These are phyloP conservation scores for Drosophila paranaensis DNA, from an alignment of 2,888 invertebrate genomes.

Conservation along the genomic window DNA sequence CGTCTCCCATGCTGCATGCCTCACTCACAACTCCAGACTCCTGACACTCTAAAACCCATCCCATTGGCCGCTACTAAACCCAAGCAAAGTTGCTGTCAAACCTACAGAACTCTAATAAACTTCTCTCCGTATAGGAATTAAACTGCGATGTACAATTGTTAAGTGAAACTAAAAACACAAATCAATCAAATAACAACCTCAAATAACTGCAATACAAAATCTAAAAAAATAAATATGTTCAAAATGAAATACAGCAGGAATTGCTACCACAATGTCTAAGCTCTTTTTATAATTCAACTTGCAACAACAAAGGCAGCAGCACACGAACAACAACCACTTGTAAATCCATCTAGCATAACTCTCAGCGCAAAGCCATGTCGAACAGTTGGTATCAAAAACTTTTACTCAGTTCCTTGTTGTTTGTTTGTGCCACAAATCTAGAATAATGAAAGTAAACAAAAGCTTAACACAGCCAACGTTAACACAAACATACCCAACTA, in stretches of 20 bases:
- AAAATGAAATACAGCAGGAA: constrained; percentile 7
- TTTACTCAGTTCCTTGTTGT: constrained; percentile 52
- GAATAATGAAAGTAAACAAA: constrained; percentile 12
- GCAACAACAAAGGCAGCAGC: constrained; percentile 42
- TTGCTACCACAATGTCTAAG: constrained; percentile 42
- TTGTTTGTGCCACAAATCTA: constrained; percentile 42
- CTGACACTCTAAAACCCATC: constrained; percentile 1
- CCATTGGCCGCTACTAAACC: constrained; percentile 35
- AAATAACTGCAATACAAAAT: constrained; percentile 31
- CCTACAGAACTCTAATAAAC: constrained; percentile 56
- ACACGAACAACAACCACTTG: constrained; percentile 32
- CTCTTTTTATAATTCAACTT: constrained; percentile 67
- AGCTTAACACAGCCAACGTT: constrained; percentile 9
- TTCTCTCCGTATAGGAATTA: constrained; percentile 81
- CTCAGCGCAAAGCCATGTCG: constrained; percentile 50
- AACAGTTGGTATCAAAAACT: constrained; percentile 68
- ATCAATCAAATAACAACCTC: constrained; percentile 19
- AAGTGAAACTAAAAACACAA: constrained; percentile 69
- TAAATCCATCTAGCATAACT: constrained; percentile 49
- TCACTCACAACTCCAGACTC: constrained; percentile 7
- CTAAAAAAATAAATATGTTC: constrained; percentile 10
- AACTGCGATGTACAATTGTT: constrained; percentile 84
- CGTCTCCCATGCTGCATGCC: constrained; percentile 37
- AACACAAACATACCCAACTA: constrained; percentile 26
- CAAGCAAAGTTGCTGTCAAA: constrained; percentile 9